phyloP scores from a whole-genome alignment of 2,888 invertebrate species.

The Tetropium fuscum region DNA sequence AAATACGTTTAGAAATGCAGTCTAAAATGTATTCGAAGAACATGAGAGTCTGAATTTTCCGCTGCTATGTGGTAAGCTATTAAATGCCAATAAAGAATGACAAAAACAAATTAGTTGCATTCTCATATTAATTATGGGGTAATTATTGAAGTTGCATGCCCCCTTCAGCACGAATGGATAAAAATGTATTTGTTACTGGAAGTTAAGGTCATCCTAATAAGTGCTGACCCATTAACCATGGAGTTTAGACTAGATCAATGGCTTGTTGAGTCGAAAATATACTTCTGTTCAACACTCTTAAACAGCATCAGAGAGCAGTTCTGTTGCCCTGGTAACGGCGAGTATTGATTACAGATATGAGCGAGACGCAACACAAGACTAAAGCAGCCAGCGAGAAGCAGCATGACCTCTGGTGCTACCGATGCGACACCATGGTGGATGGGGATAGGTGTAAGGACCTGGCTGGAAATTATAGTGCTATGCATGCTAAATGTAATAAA shows the following conservation, averaged over 20 bases:
- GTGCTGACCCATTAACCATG: conserved; percentile 12
- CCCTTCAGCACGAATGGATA: too few relatives aligned
- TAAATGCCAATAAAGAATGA: too few relatives aligned
- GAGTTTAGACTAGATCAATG: conserved; percentile 25
- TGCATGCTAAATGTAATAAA: conserved; percentile 80
- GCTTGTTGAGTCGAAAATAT: conserved; percentile 10
- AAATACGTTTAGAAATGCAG: too few relatives aligned
- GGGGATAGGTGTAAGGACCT: conserved; percentile 80
- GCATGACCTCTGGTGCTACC: conserved; percentile 86
- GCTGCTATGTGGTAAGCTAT: too few relatives aligned
- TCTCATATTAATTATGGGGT: too few relatives aligned
- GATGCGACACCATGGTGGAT: conserved; percentile 82
- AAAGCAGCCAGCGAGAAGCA: conserved; percentile 82
- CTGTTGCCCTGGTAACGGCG: conserved; percentile 48
- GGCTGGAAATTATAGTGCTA: conserved; percentile 68
- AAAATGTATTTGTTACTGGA: too few relatives aligned
- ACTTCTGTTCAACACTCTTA: conserved; percentile 17
- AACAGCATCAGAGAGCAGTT: conserved; percentile 31
- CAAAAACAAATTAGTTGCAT: too few relatives aligned
- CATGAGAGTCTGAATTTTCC: too few relatives aligned
- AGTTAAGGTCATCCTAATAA: too few relatives aligned
- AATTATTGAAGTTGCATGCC: too few relatives aligned
- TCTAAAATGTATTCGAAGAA: too few relatives aligned
- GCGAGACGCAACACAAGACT: conserved; percentile 73
- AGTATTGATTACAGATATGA: conserved; percentile 55